These are phyloP conservation scores for Erpobdella octoculata DNA, from an alignment of 2,888 invertebrate genomes.

Conservation along the genomic window DNA sequence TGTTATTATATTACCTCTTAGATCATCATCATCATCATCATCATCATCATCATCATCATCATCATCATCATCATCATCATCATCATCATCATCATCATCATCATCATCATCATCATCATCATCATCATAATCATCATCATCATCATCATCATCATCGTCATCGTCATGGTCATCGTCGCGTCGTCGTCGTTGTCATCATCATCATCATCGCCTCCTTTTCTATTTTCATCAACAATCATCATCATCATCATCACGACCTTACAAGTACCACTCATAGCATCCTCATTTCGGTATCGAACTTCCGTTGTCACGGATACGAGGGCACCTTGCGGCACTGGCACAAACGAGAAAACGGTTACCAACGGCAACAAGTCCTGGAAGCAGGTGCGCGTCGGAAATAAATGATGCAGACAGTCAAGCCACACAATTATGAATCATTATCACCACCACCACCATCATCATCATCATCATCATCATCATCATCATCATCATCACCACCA, in stretches of 20 bases:
- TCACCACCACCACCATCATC: neutral
- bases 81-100: conserved; percentile 26
- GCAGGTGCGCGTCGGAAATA: too few species aligned
- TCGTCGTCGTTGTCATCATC: neutral
- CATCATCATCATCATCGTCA: neutral
- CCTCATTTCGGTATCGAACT: too few species aligned
- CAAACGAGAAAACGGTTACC: too few species aligned
- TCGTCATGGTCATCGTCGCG: neutral
- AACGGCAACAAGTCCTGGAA: too few species aligned
- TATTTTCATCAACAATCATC: conserved; percentile 3
- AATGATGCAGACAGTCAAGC: too few species aligned
- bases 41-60: conserved; percentile 4
- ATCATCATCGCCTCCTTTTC: neutral
- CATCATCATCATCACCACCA: neutral
- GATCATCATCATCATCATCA: too few species aligned
- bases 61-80: conserved; percentile 24
- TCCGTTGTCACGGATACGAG: too few species aligned
- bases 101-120: neutral
- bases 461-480: neutral
- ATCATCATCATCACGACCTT: neutral
- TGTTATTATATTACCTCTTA: too few species aligned
- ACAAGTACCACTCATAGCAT: neutral
- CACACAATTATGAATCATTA: neutral
- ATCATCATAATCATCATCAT: neutral
- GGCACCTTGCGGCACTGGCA: too few species aligned